Evolutionary conservation across 1,140 invertebrate genomes (phyloP).

Genomic region (Zaprionus kolodkinae): DNA sequence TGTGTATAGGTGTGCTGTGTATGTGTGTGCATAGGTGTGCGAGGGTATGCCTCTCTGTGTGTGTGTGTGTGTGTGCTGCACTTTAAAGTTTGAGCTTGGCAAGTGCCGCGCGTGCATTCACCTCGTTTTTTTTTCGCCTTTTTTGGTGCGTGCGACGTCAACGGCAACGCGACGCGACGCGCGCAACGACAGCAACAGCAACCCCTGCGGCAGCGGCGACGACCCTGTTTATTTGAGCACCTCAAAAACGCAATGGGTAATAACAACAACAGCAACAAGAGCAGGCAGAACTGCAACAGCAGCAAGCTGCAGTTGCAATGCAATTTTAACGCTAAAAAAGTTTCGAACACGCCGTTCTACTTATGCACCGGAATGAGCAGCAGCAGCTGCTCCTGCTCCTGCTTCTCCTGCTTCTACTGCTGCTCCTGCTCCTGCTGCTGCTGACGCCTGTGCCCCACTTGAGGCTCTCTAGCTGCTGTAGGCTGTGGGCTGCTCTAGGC

Average conservation of each 20-base stretch:
- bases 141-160: conserved; percentile 73
- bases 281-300: conserved; percentile 29
- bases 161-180: conserved; percentile 15
- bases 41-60: conserved; percentile 24
- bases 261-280: conserved; percentile 38
- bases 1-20: neutral
- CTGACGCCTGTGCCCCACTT: conserved; percentile 8
- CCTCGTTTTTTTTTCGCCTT: conserved; percentile 74
- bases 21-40: conserved; percentile 20
- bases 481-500: neutral
- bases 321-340: conserved; percentile 78
- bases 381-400: conserved; percentile 14
- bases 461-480: neutral
- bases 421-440: neutral
- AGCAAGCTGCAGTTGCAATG: conserved; percentile 58
- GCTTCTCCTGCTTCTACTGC: conserved; percentile 2
- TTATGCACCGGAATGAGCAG: conserved; percentile 75
- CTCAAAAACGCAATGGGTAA: conserved; percentile 60
- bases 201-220: conserved; percentile 61
- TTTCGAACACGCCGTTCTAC: conserved; percentile 77
- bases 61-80: conserved; percentile 65
- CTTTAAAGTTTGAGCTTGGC: conserved; percentile 82
- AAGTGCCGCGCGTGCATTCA: conserved; percentile 79
- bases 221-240: conserved; percentile 79
- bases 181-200: conserved; percentile 42